phyloP scores from a whole-genome alignment of 2,797 vertebrate species.

The Apodemus agrarius region DNA sequence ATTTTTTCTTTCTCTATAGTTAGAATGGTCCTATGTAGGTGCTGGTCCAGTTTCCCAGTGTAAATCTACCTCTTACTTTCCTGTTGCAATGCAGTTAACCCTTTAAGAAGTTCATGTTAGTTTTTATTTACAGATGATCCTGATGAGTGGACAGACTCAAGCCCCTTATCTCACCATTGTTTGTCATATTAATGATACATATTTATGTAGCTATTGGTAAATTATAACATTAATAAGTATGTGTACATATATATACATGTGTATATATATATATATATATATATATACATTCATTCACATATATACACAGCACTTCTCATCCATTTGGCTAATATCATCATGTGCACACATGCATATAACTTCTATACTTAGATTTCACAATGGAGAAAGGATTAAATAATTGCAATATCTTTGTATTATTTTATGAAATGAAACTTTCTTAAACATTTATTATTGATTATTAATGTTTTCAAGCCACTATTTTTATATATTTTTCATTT shows the following conservation, averaged over 20 bases:
- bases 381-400: background rate
- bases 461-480: background rate
- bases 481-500: background rate
- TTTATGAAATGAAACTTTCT: background rate
- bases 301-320: background rate
- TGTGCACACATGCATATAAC: no score
- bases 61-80: background rate
- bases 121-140: background rate
- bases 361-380: constrained; percentile 1
- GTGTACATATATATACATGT: no score
- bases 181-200: background rate
- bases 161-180: background rate
- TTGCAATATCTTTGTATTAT: background rate
- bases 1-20: background rate
- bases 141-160: background rate
- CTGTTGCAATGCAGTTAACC: background rate
- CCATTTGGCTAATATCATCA: background rate
- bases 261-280: background rate
- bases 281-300: background rate
- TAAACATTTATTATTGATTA: background rate
- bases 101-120: background rate
- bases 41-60: background rate
- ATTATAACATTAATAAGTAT: background rate
- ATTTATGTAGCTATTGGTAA: background rate
- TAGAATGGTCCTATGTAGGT: background rate